phyloP scores from a whole-genome alignment of 2,797 vertebrate genomes.

The Leptodactylus fallax region DNA sequence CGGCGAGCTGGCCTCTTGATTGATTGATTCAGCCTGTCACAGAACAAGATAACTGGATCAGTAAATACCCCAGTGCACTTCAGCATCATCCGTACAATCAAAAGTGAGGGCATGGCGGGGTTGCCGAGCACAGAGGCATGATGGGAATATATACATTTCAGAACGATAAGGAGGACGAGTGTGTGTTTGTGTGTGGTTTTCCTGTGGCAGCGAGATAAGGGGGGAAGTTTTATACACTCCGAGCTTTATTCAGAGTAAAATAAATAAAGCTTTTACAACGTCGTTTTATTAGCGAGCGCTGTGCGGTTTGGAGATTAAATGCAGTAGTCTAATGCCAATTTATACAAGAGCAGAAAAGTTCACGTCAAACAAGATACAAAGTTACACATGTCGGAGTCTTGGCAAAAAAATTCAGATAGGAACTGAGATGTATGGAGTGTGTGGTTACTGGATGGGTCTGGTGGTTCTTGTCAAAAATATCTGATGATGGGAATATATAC shows the following conservation, averaged over 20 bases:
- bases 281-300: conserved; percentile 52
- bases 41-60: conserved; percentile 96
- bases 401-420: not conserved
- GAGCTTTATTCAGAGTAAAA: conserved; percentile 51
- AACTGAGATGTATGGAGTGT: too few relatives aligned
- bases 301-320: conserved; percentile 36
- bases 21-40: conserved; percentile 97
- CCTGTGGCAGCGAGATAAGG: conserved; percentile 62
- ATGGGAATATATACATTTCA: conserved; percentile 79
- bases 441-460: too few relatives aligned
- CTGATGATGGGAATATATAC: too few relatives aligned
- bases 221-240: conserved; percentile 52
- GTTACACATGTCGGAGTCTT: not conserved
- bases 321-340: not conserved
- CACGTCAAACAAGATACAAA: conserved; percentile 15
- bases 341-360: conserved; percentile 33
- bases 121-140: conserved; percentile 77
- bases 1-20: conserved; percentile 81
- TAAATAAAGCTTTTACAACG: conserved; percentile 55
- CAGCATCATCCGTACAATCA: conserved; percentile 81
- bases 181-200: conserved; percentile 70
- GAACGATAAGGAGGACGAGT: conserved; percentile 66
- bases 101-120: conserved; percentile 80
- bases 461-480: too few relatives aligned
- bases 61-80: conserved; percentile 88